Base-by-base conservation (phyloP, 2,797 vertebrate genomes). In the Nasua narica region DNA sequence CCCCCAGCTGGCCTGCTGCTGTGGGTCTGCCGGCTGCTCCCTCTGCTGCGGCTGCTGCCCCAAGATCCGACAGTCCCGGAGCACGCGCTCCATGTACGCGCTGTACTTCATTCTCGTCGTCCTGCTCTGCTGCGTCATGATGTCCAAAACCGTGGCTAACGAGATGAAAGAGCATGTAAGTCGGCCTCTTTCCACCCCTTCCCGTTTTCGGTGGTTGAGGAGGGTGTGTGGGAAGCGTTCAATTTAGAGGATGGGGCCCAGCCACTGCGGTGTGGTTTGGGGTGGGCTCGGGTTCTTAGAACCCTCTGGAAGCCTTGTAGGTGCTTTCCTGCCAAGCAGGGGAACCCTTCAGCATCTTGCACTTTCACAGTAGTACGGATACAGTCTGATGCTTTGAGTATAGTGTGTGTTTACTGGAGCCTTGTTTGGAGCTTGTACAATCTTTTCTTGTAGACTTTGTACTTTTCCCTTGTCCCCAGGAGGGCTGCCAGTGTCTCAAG, bases 1-100 rank as follows among this genome's bases (percentile, higher is more conserved):
- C 32, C n/a, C 98, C 29, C 96, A 99, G 99, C 93, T 99, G 99
- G 99, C 99, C 97, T 99, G 99, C 98, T 99, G 99, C 98, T 99
- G 99, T 0, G 99, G 99, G 70, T 97, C 99, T 16, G 99, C 99
- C 0, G 99, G 99, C 83, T 99, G 99, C 96, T 99, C 99, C 0
- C 99, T 99, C 87, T 99, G 99, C 99, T 99, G 99, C 60, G 98
- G 98, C 94, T 99, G 99, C 98, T 99, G 99, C 97, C 99, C 99
- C 50, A 99, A 99, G 98, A 99, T 99, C 98, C 99, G 99, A 77
- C 99, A 99, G 98, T 99, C 99, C n/a, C 99, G 99, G 0, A 99
- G 99, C 32, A 99, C 99, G 12, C 99, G 99, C 58, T 98, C 99
- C 98, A 99, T 99, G 99, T 99, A 99, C 0, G 99, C 99, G 0